phyloP scores from a whole-genome alignment of 2,888 invertebrate species.

The Seladonia tumulorum region DNA sequence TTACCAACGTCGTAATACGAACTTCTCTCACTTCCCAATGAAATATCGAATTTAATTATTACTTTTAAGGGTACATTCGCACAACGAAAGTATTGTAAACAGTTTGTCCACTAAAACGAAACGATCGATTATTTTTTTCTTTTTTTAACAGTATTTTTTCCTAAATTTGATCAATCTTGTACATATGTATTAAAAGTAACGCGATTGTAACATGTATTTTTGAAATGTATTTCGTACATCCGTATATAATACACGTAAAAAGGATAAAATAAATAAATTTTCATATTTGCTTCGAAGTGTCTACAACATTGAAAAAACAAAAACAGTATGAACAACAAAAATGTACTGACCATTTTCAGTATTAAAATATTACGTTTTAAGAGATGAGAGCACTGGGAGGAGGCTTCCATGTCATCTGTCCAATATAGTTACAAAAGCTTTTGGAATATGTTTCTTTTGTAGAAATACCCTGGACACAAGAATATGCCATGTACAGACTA shows the following conservation, averaged over 20 bases:
- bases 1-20: slow-evolving; percentile 48
- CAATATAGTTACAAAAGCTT: background rate
- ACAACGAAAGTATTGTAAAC: slow-evolving; percentile 20
- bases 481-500: slow-evolving; percentile 7
- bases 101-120: background rate
- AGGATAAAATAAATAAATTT: slow-evolving; percentile 12
- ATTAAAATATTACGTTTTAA: background rate
- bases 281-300: slow-evolving; percentile 9
- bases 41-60: slow-evolving; percentile 33
- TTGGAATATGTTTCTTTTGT: background rate
- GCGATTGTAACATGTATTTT: slow-evolving; percentile 33
- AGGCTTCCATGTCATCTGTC: slow-evolving; percentile 5
- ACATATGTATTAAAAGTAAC: slow-evolving; percentile 45
- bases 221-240: slow-evolving; percentile 47
- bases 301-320: slow-evolving; percentile 15
- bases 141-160: slow-evolving; percentile 4
- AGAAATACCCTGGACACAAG: background rate
- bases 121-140: background rate
- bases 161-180: slow-evolving; percentile 37
- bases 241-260: slow-evolving; percentile 18
- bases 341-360: background rate
- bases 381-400: background rate
- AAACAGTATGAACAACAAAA: slow-evolving; percentile 21
- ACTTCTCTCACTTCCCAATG: slow-evolving; percentile 20
- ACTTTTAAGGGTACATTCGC: slow-evolving; percentile 13